A percentile compares a stretch with the other conserved stretches of the same genome.
phyloP scores from a whole-genome alignment of 2,797 vertebrate genomes.

The Petrocephalus sullivani region DNA sequence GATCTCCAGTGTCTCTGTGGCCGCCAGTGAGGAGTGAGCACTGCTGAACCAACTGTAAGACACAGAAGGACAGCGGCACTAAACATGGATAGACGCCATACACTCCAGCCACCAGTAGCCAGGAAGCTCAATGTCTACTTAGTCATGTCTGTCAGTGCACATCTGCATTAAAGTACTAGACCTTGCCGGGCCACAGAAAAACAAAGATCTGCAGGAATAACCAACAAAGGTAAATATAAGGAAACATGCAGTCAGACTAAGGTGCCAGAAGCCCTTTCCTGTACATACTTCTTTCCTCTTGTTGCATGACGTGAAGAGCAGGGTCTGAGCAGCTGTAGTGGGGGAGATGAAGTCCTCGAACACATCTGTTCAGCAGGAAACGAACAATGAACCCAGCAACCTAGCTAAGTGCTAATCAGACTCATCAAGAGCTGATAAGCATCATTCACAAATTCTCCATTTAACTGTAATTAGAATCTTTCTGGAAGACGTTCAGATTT shows the following conservation, averaged over 20 bases:
- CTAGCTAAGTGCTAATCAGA: background rate
- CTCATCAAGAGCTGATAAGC: background rate
- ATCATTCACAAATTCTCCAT: background rate
- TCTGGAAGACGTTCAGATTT: background rate
- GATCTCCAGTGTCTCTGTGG: conserved; percentile 82
- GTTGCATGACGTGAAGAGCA: conserved; percentile 95
- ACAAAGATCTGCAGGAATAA: background rate
- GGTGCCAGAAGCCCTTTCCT: conserved; percentile 17
- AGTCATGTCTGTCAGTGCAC: background rate
- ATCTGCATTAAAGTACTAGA: background rate
- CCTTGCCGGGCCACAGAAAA: background rate
- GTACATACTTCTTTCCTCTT: conserved; percentile 93
- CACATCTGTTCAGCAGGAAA: conserved; percentile 71
- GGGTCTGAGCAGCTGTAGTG: conserved; percentile 93
- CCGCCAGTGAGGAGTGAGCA: conserved; percentile 73
- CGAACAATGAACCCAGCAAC: background rate
- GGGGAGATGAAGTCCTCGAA: conserved; percentile 99
- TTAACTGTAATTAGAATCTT: background rate
- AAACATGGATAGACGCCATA: conserved; percentile 74
- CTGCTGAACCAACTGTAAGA: conserved; percentile 68
- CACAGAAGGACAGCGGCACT: conserved; percentile 64
- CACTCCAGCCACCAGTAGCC: conserved; percentile 66
- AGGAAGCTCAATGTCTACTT: background rate
- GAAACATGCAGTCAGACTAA: background rate
- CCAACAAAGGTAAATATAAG: background rate